Evolutionary conservation across 2,888 invertebrate genomes (phyloP).

Genomic region (Seira sanloemensis): DNA sequence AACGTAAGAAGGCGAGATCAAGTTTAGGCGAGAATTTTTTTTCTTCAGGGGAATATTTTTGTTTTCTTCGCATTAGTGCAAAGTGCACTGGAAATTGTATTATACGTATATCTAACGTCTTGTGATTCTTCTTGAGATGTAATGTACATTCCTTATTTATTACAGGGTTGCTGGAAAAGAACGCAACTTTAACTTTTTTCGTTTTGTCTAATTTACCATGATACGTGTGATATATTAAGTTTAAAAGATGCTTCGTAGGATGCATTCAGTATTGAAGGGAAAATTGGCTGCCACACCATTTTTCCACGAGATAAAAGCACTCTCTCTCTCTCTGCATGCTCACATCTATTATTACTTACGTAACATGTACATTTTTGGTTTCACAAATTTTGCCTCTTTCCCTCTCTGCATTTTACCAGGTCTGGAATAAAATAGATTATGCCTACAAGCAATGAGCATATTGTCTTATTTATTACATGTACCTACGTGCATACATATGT

Average conservation of each 20-base stretch:
- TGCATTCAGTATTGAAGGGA: neutral
- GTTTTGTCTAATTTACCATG: neutral
- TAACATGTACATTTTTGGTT: neutral
- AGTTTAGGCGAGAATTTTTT: conserved; percentile 6
- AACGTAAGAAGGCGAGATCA: neutral
- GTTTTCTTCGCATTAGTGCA: neutral
- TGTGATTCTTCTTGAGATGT: neutral
- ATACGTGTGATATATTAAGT: neutral
- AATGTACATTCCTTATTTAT: neutral
- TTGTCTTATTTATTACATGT: too few relatives aligned
- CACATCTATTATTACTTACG: neutral
- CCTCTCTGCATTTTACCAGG: too few relatives aligned
- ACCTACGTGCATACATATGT: conserved; percentile 14
- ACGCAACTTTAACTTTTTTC: neutral
- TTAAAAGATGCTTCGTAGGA: neutral
- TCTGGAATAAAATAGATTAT: conserved; percentile 22
- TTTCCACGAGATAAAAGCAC: neutral
- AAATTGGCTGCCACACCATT: neutral
- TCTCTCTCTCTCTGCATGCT: neutral
- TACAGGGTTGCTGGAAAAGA: neutral
- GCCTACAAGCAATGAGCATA: neutral
- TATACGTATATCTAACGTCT: neutral
- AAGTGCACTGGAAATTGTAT: neutral
- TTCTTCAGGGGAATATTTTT: neutral
- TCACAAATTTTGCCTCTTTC: too few relatives aligned